Conservation (phyloP, 92 coral and sea anemone genomes). For the Zoanthus solanderi region DNA sequence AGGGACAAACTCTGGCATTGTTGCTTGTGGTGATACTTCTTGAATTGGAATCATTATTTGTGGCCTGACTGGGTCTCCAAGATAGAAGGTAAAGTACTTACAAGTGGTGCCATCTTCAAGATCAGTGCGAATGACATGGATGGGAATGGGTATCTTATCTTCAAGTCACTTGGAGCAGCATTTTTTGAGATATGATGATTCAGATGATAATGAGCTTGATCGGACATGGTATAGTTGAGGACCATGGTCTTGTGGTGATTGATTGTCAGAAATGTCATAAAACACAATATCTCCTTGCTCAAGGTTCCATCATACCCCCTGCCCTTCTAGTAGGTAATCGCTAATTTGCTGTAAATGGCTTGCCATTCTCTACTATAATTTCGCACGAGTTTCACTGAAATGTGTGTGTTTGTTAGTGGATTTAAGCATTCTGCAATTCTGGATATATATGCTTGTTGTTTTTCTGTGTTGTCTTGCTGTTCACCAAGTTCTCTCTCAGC, state of each 20-base stretch:
- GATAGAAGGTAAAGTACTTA: constrained; percentile 28
- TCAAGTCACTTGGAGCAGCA: constrained; percentile 38
- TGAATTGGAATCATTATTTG: constrained; percentile 3
- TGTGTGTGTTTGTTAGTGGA: neutral
- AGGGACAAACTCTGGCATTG: constrained; percentile 19
- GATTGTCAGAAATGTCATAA: neutral
- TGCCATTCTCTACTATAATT: neutral
- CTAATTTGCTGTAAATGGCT: neutral
- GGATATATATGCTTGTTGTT: neutral
- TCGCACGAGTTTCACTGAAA: neutral
- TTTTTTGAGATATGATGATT: too few species aligned
- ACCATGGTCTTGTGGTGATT: neutral
- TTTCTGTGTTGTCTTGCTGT: neutral
- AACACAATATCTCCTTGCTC: constrained; percentile 14
- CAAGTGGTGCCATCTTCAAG: constrained; percentile 36
- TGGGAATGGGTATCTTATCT: constrained; percentile 18
- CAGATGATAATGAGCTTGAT: too few species aligned
- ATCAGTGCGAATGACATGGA: constrained; percentile 39
- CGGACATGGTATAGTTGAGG: neutral
- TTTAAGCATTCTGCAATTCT: neutral
- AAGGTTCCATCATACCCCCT: constrained; percentile 9
- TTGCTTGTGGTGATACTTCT: constrained; percentile 12
- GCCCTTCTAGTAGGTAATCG: constrained; percentile 13
- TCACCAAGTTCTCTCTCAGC: constrained; percentile 28
- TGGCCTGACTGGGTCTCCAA: constrained; percentile 16